These are phyloP conservation scores for Chrosomus eos DNA, from an alignment of 2,797 vertebrate species.

Conservation along the genomic window DNA sequence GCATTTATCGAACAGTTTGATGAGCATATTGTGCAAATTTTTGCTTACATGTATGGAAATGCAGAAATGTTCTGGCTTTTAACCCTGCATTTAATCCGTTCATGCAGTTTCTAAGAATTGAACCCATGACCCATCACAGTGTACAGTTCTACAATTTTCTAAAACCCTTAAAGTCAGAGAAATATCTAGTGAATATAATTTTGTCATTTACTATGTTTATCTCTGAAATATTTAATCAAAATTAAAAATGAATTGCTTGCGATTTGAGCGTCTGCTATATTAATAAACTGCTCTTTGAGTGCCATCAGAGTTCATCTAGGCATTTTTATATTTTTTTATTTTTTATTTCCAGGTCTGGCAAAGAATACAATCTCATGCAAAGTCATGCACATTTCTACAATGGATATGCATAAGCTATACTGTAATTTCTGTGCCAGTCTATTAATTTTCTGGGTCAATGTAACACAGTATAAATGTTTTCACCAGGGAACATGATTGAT, in stretches of 20 bases:
- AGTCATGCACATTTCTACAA: background rate
- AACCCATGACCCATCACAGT: background rate
- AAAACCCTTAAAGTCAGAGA: background rate
- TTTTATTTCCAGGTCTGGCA: background rate
- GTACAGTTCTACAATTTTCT: background rate
- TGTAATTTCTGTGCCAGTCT: background rate
- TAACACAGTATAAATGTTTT: background rate
- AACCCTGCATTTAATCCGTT: background rate
- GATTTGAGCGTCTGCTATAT: background rate
- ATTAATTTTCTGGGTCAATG: background rate
- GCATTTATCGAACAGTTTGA: background rate
- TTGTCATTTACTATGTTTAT: background rate
- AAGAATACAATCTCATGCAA: background rate
- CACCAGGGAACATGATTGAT: background rate
- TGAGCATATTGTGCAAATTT: background rate
- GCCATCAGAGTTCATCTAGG: background rate
- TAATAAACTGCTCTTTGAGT: background rate
- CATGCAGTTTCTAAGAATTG: background rate
- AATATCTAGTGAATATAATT: background rate
- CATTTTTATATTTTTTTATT: no score
- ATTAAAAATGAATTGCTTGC: background rate
- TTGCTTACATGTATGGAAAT: background rate
- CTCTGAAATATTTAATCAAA: background rate
- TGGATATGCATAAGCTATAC: background rate
- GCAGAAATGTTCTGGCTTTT: no score